A percentile compares a stretch with the other conserved stretches of the same genome.
phyloP scores from a whole-genome alignment of 2,888 invertebrate genomes.

The Sepiola atlantica region DNA sequence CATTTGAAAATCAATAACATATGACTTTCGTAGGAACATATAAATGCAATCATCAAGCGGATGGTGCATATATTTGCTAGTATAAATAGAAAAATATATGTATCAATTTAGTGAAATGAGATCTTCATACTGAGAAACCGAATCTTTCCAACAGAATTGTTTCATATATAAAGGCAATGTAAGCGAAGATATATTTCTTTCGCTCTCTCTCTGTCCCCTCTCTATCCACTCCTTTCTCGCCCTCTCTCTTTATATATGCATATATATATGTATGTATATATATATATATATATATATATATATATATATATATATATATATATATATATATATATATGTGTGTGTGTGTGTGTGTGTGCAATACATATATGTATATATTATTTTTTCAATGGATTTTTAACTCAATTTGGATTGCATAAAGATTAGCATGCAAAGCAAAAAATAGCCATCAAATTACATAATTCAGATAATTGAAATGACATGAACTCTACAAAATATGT shows the following conservation, averaged over 20 bases:
- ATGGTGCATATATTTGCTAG: too few relatives aligned
- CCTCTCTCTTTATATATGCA: too few relatives aligned
- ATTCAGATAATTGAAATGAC: not conserved
- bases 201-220: too few relatives aligned
- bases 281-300: too few relatives aligned
- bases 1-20: too few relatives aligned
- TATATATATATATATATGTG: too few relatives aligned
- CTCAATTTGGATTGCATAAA: conserved; percentile 8
- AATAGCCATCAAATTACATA: not conserved
- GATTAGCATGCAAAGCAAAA: not conserved
- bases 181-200: conserved; percentile 16
- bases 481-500: not conserved
- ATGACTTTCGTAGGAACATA: too few relatives aligned
- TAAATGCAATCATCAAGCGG: too few relatives aligned
- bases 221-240: not conserved
- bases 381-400: not conserved
- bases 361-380: not conserved
- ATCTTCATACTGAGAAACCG: not conserved
- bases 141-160: conserved; percentile 11
- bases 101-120: not conserved
- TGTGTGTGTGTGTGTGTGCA: too few relatives aligned
- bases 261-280: too few relatives aligned
- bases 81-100: not conserved
- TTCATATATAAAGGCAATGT: not conserved
- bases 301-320: too few relatives aligned